A percentile compares a stretch with the other conserved stretches of the same genome.
These are phyloP conservation scores for Tenualosa thibaudeaui DNA, from an alignment of 2,797 vertebrate species.

Conservation along the genomic window DNA sequence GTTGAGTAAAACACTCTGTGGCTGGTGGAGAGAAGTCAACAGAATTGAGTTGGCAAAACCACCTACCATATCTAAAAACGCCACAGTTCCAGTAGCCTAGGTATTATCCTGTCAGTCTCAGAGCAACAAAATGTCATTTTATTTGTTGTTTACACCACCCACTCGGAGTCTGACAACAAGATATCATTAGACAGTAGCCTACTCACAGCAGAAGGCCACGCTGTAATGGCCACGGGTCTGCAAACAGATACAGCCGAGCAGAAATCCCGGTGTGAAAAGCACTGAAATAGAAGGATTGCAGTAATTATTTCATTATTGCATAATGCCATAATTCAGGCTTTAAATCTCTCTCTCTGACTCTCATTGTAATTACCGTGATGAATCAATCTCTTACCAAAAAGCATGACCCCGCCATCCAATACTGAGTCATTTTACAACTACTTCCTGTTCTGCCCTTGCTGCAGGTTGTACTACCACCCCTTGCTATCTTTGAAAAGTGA, in stretches of 20 bases:
- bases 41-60: neutral
- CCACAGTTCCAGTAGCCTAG: neutral
- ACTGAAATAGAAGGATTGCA: neutral
- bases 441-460: neutral
- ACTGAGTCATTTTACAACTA: neutral
- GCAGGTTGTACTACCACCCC: neutral
- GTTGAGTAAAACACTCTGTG: neutral
- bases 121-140: slow-evolving; percentile 3
- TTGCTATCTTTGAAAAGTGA: neutral
- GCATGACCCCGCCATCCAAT: neutral
- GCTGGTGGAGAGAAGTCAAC: neutral
- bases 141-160: slow-evolving; percentile 16
- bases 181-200: neutral
- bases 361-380: neutral
- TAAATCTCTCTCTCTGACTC: neutral
- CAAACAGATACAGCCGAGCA: neutral
- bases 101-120: slow-evolving; percentile 9
- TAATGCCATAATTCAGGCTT: neutral
- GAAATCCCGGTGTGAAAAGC: neutral
- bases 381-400: neutral
- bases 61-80: neutral
- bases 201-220: neutral
- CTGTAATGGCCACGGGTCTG: neutral
- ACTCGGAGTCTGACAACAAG: neutral
- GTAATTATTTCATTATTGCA: neutral